Percentiles rank a stretch among this genome's conserved stretches.
These are phyloP conservation scores for Strigamia transsilvanica DNA, from an alignment of 2,888 invertebrate genomes.

Conservation along the genomic window DNA sequence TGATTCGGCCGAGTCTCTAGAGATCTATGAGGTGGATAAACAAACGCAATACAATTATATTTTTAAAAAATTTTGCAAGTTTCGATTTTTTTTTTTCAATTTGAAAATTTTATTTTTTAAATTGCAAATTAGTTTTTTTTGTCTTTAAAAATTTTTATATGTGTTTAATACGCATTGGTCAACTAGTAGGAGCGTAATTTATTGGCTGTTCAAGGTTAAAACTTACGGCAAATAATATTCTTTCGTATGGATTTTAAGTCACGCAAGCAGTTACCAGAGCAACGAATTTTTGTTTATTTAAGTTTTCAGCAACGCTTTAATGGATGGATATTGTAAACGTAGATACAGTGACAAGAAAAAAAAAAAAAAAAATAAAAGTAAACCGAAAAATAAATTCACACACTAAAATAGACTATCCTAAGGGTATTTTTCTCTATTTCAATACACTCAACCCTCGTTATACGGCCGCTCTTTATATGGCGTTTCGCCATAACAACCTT, in stretches of 20 bases:
- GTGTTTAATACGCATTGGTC: not conserved
- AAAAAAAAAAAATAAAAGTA: no score
- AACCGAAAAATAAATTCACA: no score
- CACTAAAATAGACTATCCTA: no score
- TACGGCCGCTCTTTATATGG: no score
- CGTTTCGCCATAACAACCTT: no score
- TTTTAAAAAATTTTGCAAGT: no score
- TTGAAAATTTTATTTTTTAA: no score
- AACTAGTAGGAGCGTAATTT: not conserved
- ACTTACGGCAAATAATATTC: not conserved
- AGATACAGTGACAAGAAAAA: not conserved
- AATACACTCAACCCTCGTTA: no score
- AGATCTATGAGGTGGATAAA: not conserved
- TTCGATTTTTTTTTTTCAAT: no score
- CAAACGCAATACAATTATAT: not conserved
- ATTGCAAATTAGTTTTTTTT: not conserved
- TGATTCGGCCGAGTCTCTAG: slow-evolving; percentile 44
- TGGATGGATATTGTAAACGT: no score
- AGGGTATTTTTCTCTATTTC: no score
- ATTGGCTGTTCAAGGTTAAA: not conserved
- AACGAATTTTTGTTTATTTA: slow-evolving; percentile 10
- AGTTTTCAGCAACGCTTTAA: not conserved
- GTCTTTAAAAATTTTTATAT: not conserved
- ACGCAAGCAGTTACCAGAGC: not conserved
- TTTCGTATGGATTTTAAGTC: not conserved